phyloP scores from a whole-genome alignment of 2,888 invertebrate species.

The Diachrysia chrysitis region DNA sequence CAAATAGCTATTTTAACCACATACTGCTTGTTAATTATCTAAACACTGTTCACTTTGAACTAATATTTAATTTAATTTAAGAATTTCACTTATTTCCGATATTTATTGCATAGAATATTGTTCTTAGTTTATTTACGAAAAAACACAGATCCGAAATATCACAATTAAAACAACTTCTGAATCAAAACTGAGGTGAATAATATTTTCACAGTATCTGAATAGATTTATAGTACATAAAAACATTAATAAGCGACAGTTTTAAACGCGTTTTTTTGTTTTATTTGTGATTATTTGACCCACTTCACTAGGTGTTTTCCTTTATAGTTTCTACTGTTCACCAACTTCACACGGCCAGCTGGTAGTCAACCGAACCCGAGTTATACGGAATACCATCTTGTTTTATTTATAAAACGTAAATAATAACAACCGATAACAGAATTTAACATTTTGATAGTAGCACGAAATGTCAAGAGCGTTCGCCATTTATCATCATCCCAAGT shows the following conservation, averaged over 20 bases:
- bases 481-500: conserved; percentile 75
- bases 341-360: conserved; percentile 39
- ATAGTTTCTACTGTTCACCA: conserved; percentile 52
- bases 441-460: conserved; percentile 71
- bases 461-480: conserved; percentile 83
- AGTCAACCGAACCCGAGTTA: conserved; percentile 37
- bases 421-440: conserved; percentile 65
- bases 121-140: conserved; percentile 35
- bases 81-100: conserved; percentile 23
- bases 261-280: conserved; percentile 46
- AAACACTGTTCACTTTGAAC: conserved; percentile 43
- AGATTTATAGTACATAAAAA: conserved; percentile 12
- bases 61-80: conserved; percentile 25
- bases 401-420: conserved; percentile 72
- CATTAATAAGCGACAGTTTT: conserved; percentile 30
- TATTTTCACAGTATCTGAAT: conserved; percentile 25
- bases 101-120: conserved; percentile 24
- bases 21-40: conserved; percentile 43
- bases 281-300: conserved; percentile 53
- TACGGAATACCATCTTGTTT: conserved; percentile 67
- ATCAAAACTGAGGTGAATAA: conserved; percentile 23
- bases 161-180: conserved; percentile 29
- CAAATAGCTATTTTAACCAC: conserved; percentile 54
- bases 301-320: conserved; percentile 53
- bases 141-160: conserved; percentile 21